These are phyloP conservation scores for Hybognathus amarus DNA, from an alignment of 2,797 vertebrate species.

Conservation along the genomic window DNA sequence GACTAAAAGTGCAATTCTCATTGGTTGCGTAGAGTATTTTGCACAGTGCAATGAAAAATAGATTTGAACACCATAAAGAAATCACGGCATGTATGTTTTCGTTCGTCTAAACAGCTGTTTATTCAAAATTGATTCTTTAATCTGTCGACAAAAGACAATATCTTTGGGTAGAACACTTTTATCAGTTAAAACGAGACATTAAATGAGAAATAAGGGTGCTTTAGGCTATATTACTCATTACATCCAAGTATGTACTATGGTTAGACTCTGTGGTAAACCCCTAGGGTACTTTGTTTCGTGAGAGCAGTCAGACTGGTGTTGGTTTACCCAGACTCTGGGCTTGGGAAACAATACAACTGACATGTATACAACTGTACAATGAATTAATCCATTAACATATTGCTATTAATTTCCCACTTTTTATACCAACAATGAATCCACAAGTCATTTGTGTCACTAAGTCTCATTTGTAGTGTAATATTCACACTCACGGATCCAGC, in stretches of 20 bases:
- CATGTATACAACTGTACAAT: conserved; percentile 2
- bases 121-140: not conserved
- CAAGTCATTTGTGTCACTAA: not conserved
- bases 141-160: too few species aligned
- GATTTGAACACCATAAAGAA: too few species aligned
- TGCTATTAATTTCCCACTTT: conserved; percentile 3
- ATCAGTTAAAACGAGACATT: conserved; percentile 38
- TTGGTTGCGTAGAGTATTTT: not conserved
- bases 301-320: conserved; percentile 66
- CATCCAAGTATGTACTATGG: conserved; percentile 65
- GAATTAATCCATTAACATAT: conserved; percentile 2
- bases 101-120: not conserved
- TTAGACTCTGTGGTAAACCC: conserved; percentile 57
- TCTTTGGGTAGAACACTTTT: not conserved
- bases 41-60: not conserved
- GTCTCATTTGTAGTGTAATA: conserved; percentile 17
- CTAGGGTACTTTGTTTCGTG: conserved; percentile 64
- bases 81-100: not conserved
- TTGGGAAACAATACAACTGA: conserved; percentile 29
- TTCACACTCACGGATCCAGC: conserved; percentile 24
- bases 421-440: conserved; percentile 6
- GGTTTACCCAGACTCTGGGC: conserved; percentile 65
- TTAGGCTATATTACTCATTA: conserved; percentile 66
- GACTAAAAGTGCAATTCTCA: not conserved
- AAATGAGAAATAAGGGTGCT: conserved; percentile 56